Percentiles rank a stretch among this genome's conserved stretches.
These are phyloP conservation scores for Monomorium pharaonis DNA, from an alignment of 1,140 invertebrate species.

Conservation along the genomic window DNA sequence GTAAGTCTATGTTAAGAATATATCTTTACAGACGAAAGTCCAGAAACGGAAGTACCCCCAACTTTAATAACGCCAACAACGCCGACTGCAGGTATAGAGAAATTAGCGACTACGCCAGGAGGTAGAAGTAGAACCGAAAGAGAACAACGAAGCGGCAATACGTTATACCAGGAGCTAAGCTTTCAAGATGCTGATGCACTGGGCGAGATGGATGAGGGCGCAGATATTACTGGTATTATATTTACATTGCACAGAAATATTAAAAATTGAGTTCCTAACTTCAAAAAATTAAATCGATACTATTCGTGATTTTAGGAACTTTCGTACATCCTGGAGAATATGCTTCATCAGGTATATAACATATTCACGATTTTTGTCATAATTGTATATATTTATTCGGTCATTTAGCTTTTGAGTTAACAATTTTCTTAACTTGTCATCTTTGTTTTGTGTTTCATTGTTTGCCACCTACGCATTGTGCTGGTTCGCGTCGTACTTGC, in stretches of 20 bases:
- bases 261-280: constrained; percentile 22
- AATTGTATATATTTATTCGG: constrained; percentile 9
- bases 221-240: constrained; percentile 93
- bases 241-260: background rate
- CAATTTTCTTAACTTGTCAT: constrained; percentile 74
- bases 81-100: constrained; percentile 80
- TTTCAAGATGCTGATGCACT: constrained; percentile 93
- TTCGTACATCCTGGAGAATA: constrained; percentile 99
- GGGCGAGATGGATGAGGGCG: constrained; percentile 93
- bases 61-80: constrained; percentile 85
- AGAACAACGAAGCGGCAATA: constrained; percentile 95
- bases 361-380: background rate
- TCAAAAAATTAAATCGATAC: constrained; percentile 31
- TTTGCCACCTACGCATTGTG: constrained; percentile 59
- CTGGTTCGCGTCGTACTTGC: constrained; percentile 71
- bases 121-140: constrained; percentile 93
- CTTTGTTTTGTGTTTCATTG: constrained; percentile 76
- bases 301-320: constrained; percentile 89
- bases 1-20: constrained; percentile 5
- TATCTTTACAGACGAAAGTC: constrained; percentile 79
- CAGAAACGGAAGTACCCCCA: constrained; percentile 85
- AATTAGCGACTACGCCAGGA: constrained; percentile 82
- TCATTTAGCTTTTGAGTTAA: constrained; percentile 12
- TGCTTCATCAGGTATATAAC: constrained; percentile 95
- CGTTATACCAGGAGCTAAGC: constrained; percentile 96